Evolutionary conservation across 2,888 invertebrate species (phyloP), one percentile per base, ranked within the genome.

Genomic region (Lasius platythorax): DNA sequence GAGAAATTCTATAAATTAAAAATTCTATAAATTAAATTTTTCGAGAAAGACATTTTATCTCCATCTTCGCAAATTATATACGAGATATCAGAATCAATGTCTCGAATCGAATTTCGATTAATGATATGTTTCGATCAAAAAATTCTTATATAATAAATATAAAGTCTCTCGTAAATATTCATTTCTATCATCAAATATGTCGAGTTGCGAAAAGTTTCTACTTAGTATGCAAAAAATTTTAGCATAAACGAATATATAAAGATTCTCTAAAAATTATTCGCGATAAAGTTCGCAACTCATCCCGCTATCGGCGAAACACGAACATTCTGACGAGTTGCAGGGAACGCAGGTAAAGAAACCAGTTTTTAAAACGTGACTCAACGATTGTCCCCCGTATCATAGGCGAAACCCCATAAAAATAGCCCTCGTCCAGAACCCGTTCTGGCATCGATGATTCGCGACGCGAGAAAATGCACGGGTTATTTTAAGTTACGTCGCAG

Each of bases 311-410:
- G 4, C 6, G 40, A 11, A 30, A 43, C 6, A 3, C 12, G 23
- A n/a, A 12, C 3, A 23, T 37, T 18, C 37, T 12, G 30, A 12
- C 3, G 6, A 56, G 5, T 30, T 58, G 70, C 15, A 58, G 50
- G 50, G 8, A 33, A 70, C 64, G 23, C 66, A 23, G 58, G 61
- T 61, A 64, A 85, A 85, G 82, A 84, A 92, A 91, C 90, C 89
- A 89, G 91, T 92, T 91, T 89, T 87, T 88, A 86, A 89, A 87
- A 89, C 83, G 87, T 88, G 89, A 90, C 85, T 91, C 89, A 90
- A 33, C 86, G 70, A 87, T 81, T 87, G 87, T 85, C 83, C 82
- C 76, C 82, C 82, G 78, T 87, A 87, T 89, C 86, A 84, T 88
- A 86, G 73, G 82, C 82, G 85, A 88, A 83, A 84, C 84, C 64